Conservation (phyloP, 2,888 invertebrate species). For the Myopa tessellatipennis region DNA sequence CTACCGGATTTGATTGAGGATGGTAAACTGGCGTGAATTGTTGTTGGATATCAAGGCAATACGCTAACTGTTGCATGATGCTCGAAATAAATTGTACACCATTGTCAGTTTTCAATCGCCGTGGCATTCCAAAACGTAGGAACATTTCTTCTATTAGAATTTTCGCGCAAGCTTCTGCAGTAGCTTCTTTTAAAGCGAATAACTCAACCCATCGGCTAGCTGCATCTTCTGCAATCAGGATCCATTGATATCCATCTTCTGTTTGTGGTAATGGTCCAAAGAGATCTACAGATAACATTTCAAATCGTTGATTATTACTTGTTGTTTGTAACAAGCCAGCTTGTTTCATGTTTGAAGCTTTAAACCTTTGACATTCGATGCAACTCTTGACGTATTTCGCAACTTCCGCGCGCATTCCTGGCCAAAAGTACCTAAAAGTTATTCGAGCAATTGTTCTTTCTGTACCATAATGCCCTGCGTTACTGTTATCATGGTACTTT, state of each 20-base stretch:
- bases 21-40: neutral
- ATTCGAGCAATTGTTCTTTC: too few relatives aligned
- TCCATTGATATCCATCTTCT: neutral
- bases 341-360: neutral
- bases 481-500: too few relatives aligned
- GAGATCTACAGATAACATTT: neutral
- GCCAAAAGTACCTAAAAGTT: too few relatives aligned
- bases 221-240: neutral
- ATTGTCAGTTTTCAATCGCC: neutral
- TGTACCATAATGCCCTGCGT: neutral
- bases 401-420: neutral
- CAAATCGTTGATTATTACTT: neutral
- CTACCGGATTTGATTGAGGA: too few relatives aligned
- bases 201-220: too few relatives aligned
- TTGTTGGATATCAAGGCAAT: neutral
- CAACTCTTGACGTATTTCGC: neutral
- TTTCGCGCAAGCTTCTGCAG: neutral
- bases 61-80: neutral
- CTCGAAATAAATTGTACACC: neutral
- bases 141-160: neutral
- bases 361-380: constrained; percentile 16
- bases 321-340: neutral
- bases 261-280: neutral
- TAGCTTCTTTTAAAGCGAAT: neutral
- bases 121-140: neutral